Base-by-base conservation (phyloP, 1,140 invertebrate genomes). In the Pseudomyrmex pallidus region DNA sequence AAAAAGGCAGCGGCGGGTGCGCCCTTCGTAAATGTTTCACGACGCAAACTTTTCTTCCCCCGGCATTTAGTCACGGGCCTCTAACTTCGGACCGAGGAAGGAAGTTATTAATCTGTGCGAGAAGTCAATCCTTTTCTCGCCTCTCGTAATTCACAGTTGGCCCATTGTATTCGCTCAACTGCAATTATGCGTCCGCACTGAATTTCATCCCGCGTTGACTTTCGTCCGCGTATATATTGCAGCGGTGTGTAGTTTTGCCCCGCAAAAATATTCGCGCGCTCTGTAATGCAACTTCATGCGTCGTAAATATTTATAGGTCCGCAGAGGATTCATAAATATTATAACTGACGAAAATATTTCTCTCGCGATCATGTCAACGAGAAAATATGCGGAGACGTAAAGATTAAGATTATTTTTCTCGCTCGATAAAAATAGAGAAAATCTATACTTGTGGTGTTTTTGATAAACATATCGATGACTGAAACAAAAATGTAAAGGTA, bases 61-160 rank as follows among this genome's bases (percentile, higher is more conserved):
- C 44, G 62, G 84, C 74, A 88, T 89, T 89, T 89, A 89, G 87
- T 88, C 86, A 83, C 84, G 74, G 84, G 70, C 50, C 70, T 66
- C 74, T 74, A 86, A 86, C 87, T 84, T 86, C 20, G 35, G 59
- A 25, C 63, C 70, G 52, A 56, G 80, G 74, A 86, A 86, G 87
- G 80, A 86, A 89, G 87, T 89, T 88, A 88, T 89, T 89, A 89
- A 88, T 89, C 87, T 57, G 35, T 35, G 74, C 74, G 57, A 87
- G 87, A 22, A 88, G 87, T 88, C 87, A 85, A 89, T 89, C 83
- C 72, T 74, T 72, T 77, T 74, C 80, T 87, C 83, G 73, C 52
- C 57, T 63, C 77, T 70, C 57, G 62, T 68, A 48, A 52, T 54
- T 82, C 82, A 68, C 77, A 54, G 78, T 70, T 83, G 62, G 52